Base-by-base conservation (phyloP, 2,888 invertebrate genomes). In the Apodemia hepburni region DNA sequence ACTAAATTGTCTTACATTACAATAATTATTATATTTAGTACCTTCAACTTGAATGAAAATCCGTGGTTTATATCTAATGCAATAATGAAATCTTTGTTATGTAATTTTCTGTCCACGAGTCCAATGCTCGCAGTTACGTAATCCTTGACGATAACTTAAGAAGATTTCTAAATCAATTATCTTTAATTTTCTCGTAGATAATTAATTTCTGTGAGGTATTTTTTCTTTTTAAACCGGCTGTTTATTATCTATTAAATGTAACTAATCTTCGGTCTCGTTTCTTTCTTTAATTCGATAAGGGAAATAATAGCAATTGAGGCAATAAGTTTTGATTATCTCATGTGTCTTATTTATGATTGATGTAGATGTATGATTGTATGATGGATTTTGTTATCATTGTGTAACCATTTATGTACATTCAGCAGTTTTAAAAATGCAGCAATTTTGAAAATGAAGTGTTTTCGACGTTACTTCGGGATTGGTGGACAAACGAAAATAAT, bases 141-240 rank as follows among this genome's bases (percentile, higher is more conserved):
- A 47, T 17, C 45, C 45, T 6, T 17, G 45, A 47, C 45, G 45
- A 47, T 47, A 47, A 47, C 45, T 17, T 8, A 38, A 17, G n/a
- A 45, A n/a, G 45, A 47, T 47, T 47, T 47, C 45, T 47, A 47
- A 47, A 47, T 47, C 45, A 47, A 47, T 47, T 47, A 47, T 47
- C 45, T 47, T 47, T 47, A 47, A 47, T n/a, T 47, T 47, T n/a
- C n/a, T 17, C 15, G 45, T 17, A 47, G 45, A 47, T 47, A 47
- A 47, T 47, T 47, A 47, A 47, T 47, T 47, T 47, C 45, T 47
- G 0, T 45, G 15, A 45, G 15, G n/a, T n/a, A 6, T 45, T 45
- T 45, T 45, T n/a, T 38, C 45, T 45, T 45, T 45, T 45, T 45
- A 6, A 11, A 45, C n/a, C n/a, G n/a, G 45, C n/a, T n/a, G n/a